These are phyloP conservation scores for Oopsacas minuta DNA, from an alignment of 37 sponge, comb jelly and placozoan genomes.

Conservation along the genomic window DNA sequence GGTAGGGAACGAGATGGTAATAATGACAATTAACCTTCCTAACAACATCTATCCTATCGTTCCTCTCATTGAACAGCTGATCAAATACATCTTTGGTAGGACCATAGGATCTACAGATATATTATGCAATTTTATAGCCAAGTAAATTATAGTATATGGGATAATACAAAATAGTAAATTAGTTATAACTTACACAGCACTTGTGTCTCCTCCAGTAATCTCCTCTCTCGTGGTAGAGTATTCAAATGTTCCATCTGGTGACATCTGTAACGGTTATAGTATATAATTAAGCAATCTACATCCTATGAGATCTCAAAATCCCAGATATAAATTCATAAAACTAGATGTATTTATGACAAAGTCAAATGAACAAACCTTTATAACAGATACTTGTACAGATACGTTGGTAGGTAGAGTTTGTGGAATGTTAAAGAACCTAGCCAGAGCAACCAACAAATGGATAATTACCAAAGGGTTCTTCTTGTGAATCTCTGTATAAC, in stretches of 20 bases:
- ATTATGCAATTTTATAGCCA: background rate
- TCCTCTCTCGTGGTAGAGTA: constrained; percentile 32
- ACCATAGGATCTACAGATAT: background rate
- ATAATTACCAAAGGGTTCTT: constrained; percentile 68
- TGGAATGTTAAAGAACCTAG: constrained; percentile 58
- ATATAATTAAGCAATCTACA: too few relatives aligned
- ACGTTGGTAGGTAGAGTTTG: constrained; percentile 67
- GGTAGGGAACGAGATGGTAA: too few relatives aligned
- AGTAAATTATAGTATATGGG: background rate
- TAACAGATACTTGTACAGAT: constrained; percentile 23
- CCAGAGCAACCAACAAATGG: constrained; percentile 82
- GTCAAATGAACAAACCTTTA: background rate
- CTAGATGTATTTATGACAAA: background rate
- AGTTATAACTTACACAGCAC: background rate
- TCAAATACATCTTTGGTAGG: constrained; percentile 89
- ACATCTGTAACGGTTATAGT: constrained; percentile 1
- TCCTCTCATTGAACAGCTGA: constrained; percentile 78
- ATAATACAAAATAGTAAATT: background rate
- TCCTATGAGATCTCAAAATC: too few relatives aligned
- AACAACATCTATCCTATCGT: constrained; percentile 77
- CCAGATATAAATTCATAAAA: too few relatives aligned
- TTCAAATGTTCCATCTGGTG: background rate
- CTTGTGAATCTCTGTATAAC: constrained; percentile 64
- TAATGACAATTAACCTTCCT: constrained; percentile 64
- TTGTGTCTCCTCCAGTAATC: constrained; percentile 63